Conservation (phyloP, 2,113 vertebrate genomes). For the Lichenostomus cassidix region DNA sequence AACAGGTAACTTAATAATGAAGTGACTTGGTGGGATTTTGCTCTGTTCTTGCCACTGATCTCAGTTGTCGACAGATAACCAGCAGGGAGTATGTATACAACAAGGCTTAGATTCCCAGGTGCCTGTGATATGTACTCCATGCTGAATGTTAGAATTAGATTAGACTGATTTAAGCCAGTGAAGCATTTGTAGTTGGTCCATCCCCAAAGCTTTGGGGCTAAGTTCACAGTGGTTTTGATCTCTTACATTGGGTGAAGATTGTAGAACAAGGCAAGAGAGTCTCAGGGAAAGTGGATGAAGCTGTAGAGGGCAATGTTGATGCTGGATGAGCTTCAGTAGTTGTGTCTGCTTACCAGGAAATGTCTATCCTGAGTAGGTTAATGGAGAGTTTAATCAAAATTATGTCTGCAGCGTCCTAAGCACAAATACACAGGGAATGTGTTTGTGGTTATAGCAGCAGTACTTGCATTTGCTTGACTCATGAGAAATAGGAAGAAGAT, state of each 20-base stretch:
- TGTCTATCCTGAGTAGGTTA: neutral
- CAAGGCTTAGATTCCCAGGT: neutral
- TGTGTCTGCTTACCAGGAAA: neutral
- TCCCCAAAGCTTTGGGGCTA: neutral
- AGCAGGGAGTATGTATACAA: neutral
- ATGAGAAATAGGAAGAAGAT: neutral
- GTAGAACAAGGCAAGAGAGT: neutral
- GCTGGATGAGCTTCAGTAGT: neutral
- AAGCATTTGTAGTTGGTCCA: neutral
- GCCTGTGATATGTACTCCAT: neutral
- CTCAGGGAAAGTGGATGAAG: neutral
- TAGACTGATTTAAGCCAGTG: neutral
- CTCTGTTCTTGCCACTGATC: neutral
- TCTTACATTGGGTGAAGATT: neutral
- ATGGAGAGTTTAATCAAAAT: neutral
- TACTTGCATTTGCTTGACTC: neutral
- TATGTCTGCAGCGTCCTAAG: neutral
- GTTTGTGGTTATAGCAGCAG: neutral
- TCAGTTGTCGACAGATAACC: neutral
- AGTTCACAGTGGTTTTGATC: neutral
- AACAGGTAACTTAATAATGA: neutral
- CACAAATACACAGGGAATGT: accelerated
- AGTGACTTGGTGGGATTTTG: neutral
- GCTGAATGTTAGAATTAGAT: neutral
- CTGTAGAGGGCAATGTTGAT: accelerated